Percentiles rank a stretch among this genome's conserved stretches.
Conservation (phyloP, 2,888 invertebrate genomes). For the Drosophila borborema region DNA sequence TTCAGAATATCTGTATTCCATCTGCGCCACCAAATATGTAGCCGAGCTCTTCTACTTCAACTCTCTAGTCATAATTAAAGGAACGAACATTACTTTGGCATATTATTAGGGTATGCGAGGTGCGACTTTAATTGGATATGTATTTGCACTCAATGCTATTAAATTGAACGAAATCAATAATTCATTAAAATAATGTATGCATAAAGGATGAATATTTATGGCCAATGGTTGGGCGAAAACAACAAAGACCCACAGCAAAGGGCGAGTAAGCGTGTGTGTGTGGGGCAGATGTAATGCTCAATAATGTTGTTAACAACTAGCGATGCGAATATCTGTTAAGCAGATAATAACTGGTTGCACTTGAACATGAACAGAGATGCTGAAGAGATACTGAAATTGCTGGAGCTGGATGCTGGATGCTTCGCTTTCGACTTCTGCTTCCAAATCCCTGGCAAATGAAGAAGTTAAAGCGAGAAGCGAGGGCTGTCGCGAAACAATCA, state of each 20-base stretch:
- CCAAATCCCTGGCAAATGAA: slow-evolving; percentile 15
- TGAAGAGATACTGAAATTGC: neutral
- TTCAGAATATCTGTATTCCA: neutral
- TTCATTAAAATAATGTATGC: slow-evolving; percentile 79
- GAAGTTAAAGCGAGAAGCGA: slow-evolving; percentile 33
- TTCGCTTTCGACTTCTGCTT: no score
- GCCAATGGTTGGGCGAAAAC: slow-evolving; percentile 43
- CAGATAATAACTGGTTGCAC: slow-evolving; percentile 47
- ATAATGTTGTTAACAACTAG: slow-evolving; percentile 71
- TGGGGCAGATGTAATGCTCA: slow-evolving; percentile 37
- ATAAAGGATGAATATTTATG: slow-evolving; percentile 75
- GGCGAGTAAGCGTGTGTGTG: slow-evolving; percentile 10
- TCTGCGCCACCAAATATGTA: no score
- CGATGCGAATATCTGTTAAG: slow-evolving; percentile 42
- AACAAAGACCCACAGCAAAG: slow-evolving; percentile 35
- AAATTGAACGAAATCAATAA: slow-evolving; percentile 71
- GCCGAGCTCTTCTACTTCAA: neutral
- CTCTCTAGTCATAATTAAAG: neutral
- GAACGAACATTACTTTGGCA: neutral
- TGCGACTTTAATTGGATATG: neutral
- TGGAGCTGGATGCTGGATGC: slow-evolving; percentile 10
- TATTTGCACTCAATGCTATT: slow-evolving; percentile 27
- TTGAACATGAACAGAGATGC: slow-evolving; percentile 5
- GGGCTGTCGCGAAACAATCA: slow-evolving; percentile 66
- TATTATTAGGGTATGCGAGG: slow-evolving; percentile 15